Evolutionary conservation across 1,140 invertebrate species (phyloP).

Genomic region (Drosophila lacertosa): DNA sequence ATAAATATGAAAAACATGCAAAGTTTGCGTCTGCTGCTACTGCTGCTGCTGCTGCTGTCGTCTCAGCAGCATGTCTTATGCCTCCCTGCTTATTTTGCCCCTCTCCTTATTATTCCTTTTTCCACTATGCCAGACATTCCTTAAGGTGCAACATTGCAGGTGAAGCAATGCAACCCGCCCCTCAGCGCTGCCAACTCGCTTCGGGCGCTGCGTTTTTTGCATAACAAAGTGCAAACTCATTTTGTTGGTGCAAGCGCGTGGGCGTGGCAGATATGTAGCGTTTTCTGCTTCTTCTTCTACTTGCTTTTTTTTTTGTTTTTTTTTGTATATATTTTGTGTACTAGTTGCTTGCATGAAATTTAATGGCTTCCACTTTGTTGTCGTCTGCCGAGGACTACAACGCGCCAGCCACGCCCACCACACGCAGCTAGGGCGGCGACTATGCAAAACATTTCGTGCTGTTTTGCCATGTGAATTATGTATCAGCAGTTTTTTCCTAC

Average conservation of each 20-base stretch:
- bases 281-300: neutral
- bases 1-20: slow-evolving; percentile 81
- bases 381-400: slow-evolving; percentile 55
- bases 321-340: slow-evolving; percentile 34
- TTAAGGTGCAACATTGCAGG: slow-evolving; percentile 80
- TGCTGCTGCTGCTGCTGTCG: slow-evolving; percentile 46
- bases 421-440: slow-evolving; percentile 26
- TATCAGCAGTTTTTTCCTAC: slow-evolving; percentile 48
- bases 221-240: slow-evolving; percentile 82
- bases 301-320: slow-evolving; percentile 13
- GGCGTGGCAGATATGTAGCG: slow-evolving; percentile 69
- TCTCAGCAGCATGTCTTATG: slow-evolving; percentile 72
- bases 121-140: slow-evolving; percentile 49
- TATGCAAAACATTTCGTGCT: slow-evolving; percentile 75
- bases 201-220: slow-evolving; percentile 55
- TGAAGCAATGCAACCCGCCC: slow-evolving; percentile 8
- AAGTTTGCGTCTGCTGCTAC: slow-evolving; percentile 45
- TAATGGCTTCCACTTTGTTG: slow-evolving; percentile 81
- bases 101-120: neutral
- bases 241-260: slow-evolving; percentile 65
- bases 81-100: slow-evolving; percentile 28
- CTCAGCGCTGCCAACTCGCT: neutral
- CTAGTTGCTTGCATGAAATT: slow-evolving; percentile 81
- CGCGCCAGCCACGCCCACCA: slow-evolving; percentile 39
- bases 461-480: slow-evolving; percentile 80